Evolutionary conservation across 2,888 invertebrate species (phyloP).

Genomic region (Hetaerina titia): DNA sequence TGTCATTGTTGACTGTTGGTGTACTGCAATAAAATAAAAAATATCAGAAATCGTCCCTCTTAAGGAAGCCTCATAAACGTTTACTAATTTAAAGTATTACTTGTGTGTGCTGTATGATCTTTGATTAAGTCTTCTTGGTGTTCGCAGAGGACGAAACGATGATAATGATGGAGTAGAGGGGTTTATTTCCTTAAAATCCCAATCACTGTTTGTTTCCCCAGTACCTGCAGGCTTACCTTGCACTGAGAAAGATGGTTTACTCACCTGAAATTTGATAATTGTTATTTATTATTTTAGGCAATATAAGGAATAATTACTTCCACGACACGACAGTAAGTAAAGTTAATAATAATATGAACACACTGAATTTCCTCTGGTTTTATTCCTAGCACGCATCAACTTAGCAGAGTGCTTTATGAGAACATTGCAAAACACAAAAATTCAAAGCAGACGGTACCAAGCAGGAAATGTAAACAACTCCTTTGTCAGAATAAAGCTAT

Average conservation of each 20-base stretch:
- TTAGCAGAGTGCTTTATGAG: background rate
- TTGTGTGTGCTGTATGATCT: conserved; percentile 75
- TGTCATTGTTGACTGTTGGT: conserved; percentile 7
- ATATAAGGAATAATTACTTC: background rate
- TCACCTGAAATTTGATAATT: background rate
- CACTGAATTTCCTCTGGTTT: conserved; percentile 32
- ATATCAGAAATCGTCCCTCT: conserved; percentile 70
- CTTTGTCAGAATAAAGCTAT: background rate
- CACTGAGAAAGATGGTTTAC: conserved; percentile 56
- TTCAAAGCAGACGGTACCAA: conserved; percentile 44
- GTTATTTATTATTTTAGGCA: too few relatives aligned
- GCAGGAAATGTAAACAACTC: conserved; percentile 45
- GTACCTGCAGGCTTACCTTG: conserved; percentile 60
- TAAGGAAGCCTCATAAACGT: background rate
- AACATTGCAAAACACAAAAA: background rate
- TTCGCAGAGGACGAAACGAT: conserved; percentile 74
- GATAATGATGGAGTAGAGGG: conserved; percentile 25
- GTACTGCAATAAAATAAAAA: conserved; percentile 56
- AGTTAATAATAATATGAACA: background rate
- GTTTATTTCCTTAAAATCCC: conserved; percentile 44
- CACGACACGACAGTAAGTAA: background rate
- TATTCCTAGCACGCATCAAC: conserved; percentile 55
- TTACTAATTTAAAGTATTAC: conserved; percentile 73
- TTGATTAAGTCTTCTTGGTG: conserved; percentile 75
- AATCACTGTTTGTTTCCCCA: conserved; percentile 20